A percentile compares a stretch with the other conserved stretches of the same genome.
Evolutionary conservation across 2,797 vertebrate genomes (phyloP).

Genomic region (Selene dorsalis): DNA sequence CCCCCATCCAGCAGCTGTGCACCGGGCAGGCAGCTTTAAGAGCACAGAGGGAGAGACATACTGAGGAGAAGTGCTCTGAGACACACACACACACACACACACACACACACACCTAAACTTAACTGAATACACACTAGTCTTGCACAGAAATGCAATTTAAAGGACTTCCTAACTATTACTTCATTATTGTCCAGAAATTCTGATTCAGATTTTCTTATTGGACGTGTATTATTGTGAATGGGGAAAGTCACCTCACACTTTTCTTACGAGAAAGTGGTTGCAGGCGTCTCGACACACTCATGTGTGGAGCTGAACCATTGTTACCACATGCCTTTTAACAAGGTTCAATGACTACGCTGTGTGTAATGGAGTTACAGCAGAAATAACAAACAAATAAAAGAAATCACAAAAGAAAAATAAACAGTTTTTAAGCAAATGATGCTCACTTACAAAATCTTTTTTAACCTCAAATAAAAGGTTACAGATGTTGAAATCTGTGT

Average conservation of each 20-base stretch:
- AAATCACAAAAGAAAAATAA: no score
- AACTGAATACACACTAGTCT: background rate
- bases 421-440: no score
- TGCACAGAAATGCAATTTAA: background rate
- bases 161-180: background rate
- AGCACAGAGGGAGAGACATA: slow-evolving; percentile 29
- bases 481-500: no score
- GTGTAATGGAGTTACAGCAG: background rate
- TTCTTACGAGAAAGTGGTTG: no score
- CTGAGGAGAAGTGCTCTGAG: slow-evolving; percentile 35
- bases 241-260: no score
- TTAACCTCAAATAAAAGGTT: no score
- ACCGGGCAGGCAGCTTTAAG: slow-evolving; percentile 40
- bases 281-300: background rate
- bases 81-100: slow-evolving; percentile 1
- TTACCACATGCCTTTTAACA: background rate
- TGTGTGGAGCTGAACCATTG: background rate
- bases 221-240: background rate
- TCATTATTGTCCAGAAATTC: background rate
- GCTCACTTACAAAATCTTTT: no score
- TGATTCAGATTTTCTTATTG: background rate
- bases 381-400: background rate
- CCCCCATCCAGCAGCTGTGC: slow-evolving; percentile 74
- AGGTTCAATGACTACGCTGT: background rate
- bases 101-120: slow-evolving; percentile 8